A percentile compares a stretch with the other conserved stretches of the same genome.
phyloP scores from a whole-genome alignment of 2,888 invertebrate species.

The Cyclophora punctaria region DNA sequence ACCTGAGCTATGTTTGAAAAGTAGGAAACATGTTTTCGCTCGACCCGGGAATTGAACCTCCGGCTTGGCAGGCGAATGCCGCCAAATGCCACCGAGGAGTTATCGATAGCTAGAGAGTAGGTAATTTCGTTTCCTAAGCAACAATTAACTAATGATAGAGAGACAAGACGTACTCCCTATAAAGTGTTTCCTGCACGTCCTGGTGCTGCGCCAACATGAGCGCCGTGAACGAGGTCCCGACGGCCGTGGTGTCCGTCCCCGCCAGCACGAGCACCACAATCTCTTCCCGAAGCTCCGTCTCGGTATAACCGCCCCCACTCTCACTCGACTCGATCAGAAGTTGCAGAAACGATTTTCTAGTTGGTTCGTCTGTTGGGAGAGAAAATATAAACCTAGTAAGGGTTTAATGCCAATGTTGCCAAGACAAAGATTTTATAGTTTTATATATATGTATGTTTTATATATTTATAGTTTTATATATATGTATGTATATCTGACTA shows the following conservation, averaged over 20 bases:
- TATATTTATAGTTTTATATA: no score
- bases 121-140: no score
- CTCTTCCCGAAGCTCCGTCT: conserved; percentile 37
- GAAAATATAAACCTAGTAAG: not conserved
- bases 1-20: no score
- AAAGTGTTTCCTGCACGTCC: conserved; percentile 36
- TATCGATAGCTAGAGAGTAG: no score
- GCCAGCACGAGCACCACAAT: conserved; percentile 32
- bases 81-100: no score
- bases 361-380: conserved; percentile 10
- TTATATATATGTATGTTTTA: no score
- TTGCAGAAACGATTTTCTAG: conserved; percentile 30
- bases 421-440: no score
- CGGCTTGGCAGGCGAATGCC: no score
- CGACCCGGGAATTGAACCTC: no score
- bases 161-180: conserved; percentile 30
- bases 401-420: not conserved
- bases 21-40: no score
- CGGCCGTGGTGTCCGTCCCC: conserved; percentile 43
- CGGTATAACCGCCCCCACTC: conserved; percentile 21
- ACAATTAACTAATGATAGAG: no score
- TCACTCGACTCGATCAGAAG: conserved; percentile 30
- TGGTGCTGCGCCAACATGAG: conserved; percentile 32
- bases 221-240: conserved; percentile 29
- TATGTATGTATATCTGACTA: no score